A percentile compares a stretch with the other conserved stretches of the same genome.
phyloP scores from a whole-genome alignment of 2,797 vertebrate genomes.

The Etheostoma nigrum region DNA sequence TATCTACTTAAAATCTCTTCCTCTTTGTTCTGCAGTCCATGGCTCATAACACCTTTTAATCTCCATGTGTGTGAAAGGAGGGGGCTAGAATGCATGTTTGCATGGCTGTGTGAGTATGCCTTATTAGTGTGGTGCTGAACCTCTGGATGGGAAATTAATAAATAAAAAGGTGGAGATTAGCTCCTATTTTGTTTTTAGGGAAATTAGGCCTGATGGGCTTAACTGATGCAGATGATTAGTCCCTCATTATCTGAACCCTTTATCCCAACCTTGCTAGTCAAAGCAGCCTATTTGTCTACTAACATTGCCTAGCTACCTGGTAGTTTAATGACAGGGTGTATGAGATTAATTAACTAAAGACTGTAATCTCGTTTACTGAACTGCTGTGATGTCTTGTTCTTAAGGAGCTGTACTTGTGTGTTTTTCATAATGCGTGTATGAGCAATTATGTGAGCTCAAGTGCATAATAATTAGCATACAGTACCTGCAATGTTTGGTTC shows the following conservation, averaged over 20 bases:
- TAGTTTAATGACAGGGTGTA: slow-evolving; percentile 64
- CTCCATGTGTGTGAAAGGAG: slow-evolving; percentile 59
- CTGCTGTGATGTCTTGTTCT: slow-evolving; percentile 55
- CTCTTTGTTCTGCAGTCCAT: slow-evolving; percentile 72
- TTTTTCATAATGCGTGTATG: background rate
- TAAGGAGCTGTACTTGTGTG: slow-evolving; percentile 33
- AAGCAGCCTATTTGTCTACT: slow-evolving; percentile 79
- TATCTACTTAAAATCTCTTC: slow-evolving; percentile 69
- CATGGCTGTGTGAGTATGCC: slow-evolving; percentile 54
- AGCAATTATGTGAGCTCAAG: background rate
- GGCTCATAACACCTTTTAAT: slow-evolving; percentile 76
- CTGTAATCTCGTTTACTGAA: slow-evolving; percentile 69
- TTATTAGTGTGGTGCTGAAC: slow-evolving; percentile 73
- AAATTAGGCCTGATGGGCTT: slow-evolving; percentile 77
- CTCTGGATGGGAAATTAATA: slow-evolving; percentile 75
- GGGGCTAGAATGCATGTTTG: slow-evolving; percentile 47
- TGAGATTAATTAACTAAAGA: slow-evolving; percentile 82
- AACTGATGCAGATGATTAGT: slow-evolving; percentile 79
- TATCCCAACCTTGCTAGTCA: slow-evolving; percentile 77
- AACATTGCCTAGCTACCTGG: slow-evolving; percentile 62
- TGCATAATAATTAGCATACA: slow-evolving; percentile 27
- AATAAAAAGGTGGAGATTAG: slow-evolving; percentile 81
- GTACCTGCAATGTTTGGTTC: slow-evolving; percentile 23
- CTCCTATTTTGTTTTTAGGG: slow-evolving; percentile 77
- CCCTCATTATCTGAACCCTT: slow-evolving; percentile 81